Evolutionary conservation across 2,888 invertebrate genomes (phyloP).

Genomic region (Polyommatus iphigenia): DNA sequence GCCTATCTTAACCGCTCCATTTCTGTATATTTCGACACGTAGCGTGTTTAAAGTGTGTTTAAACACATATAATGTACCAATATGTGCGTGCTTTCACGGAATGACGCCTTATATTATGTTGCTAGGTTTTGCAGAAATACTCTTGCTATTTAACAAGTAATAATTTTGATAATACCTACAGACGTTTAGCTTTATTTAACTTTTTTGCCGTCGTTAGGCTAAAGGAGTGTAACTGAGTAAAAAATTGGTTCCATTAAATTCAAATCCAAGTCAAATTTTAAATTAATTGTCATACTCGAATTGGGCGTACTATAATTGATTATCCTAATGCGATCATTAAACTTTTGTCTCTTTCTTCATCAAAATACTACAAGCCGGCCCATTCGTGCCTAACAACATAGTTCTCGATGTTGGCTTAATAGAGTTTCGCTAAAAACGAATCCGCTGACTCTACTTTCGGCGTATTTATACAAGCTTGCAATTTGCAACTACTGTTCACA

Average conservation of each 20-base stretch:
- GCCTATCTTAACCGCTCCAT: conserved; percentile 17
- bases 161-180: too few relatives aligned
- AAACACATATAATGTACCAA: background rate
- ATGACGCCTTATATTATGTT: conserved; percentile 4
- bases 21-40: conserved; percentile 13
- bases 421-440: background rate
- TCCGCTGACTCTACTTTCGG: conserved; percentile 5
- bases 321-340: too few relatives aligned
- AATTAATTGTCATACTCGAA: too few relatives aligned
- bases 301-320: too few relatives aligned
- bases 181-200: too few relatives aligned
- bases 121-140: conserved; percentile 1
- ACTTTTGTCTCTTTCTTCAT: background rate
- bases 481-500: conserved; percentile 1
- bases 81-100: background rate
- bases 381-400: background rate
- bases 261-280: too few relatives aligned
- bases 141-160: background rate
- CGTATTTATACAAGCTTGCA: conserved; percentile 17
- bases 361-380: background rate
- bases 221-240: too few relatives aligned
- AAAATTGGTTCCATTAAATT: too few relatives aligned
- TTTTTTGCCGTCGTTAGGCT: too few relatives aligned
- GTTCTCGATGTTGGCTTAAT: background rate
- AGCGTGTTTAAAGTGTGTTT: background rate